Conservation (phyloP, 1,140 invertebrate species). For the Riptortus pedestris region DNA sequence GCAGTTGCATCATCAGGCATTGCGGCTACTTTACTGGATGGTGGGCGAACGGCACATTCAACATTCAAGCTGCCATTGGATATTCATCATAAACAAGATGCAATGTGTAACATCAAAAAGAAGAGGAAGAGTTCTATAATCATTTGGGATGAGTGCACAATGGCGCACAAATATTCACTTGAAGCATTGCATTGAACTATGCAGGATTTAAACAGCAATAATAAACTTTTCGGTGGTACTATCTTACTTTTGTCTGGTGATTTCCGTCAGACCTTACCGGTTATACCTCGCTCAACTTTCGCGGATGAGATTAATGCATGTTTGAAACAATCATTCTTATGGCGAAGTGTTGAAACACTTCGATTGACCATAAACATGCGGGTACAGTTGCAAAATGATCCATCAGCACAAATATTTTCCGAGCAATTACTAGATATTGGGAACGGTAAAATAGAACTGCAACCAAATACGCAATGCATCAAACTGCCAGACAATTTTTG, state of each 20-base stretch:
- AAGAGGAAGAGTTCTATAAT: slow-evolving; percentile 31
- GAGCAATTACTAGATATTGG: too few species aligned
- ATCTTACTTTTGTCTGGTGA: slow-evolving; percentile 1
- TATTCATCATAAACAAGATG: slow-evolving; percentile 1
- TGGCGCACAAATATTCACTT: slow-evolving; percentile 34
- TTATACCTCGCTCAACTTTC: too few species aligned
- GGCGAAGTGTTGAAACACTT: too few species aligned
- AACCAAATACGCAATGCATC: too few species aligned
- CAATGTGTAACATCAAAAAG: background rate
- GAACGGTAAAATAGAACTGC: too few species aligned
- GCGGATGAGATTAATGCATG: too few species aligned
- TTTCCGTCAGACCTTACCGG: slow-evolving; percentile 18
- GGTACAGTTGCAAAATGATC: too few species aligned
- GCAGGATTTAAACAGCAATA: slow-evolving; percentile 33
- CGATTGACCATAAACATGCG: too few species aligned
- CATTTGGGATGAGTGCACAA: slow-evolving; percentile 38
- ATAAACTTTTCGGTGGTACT: slow-evolving; percentile 33
- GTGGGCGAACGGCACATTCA: slow-evolving; percentile 40
- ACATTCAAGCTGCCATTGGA: slow-evolving; percentile 35
- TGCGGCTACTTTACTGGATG: slow-evolving; percentile 23
- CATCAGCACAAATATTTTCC: too few species aligned
- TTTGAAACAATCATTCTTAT: too few species aligned
- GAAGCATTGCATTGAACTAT: slow-evolving; percentile 35
- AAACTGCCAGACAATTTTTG: too few species aligned
- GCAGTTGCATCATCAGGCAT: slow-evolving; percentile 36